Base-by-base conservation (phyloP, 2,113 vertebrate genomes). In the Centropus bengalensis region DNA sequence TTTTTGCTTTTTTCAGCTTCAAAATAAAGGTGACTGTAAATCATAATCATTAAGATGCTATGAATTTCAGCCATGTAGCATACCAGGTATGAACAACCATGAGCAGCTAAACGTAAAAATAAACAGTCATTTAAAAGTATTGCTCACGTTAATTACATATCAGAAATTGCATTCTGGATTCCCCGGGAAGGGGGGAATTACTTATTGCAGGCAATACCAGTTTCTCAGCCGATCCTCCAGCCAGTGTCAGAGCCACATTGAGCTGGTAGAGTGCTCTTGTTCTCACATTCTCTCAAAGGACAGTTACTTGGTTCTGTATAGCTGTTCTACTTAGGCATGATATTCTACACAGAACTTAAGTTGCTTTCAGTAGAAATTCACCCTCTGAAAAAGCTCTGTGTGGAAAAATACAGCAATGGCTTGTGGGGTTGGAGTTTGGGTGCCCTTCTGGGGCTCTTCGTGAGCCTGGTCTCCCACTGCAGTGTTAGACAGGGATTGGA, bases 171-270 rank as follows among this genome's bases (percentile, higher is more conserved):
- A 66, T 78, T 76, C 24, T 63, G 38, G 18, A n/a, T 73, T 92
- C 12, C 13, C 6, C 1, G 14, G 13, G 15, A 4, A 20, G 2
- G 0, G 2, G 3, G 5, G 3, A 33, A 33, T 76, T 56, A 33
- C 26, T 63, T 76, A 24, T 68, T 81, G 55, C 47, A 78, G 42
- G 27, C 22, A 69, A 12, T 82, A 5, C 32, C 26, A 45, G 1
- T 78, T 94, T 26, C 62, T 68, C 45, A 47, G 38, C 26, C 59
- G 22, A 32, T 86, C 51, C 45, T 56, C 81, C 54, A 63, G 30
- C n/a, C 55, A 5, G 14, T 66, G 22, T 68, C 49, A 32, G 38
- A 54, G 45, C 28, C 20, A 78, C 63, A 32, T 20, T 87, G 58
- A 51, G 63, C 56, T 86, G 26, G 19, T 56, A 38, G 30, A 4